A percentile compares a stretch with the other conserved stretches of the same genome.
Evolutionary conservation across 1,140 invertebrate genomes (phyloP).

Genomic region (Euura saliciscinereae): DNA sequence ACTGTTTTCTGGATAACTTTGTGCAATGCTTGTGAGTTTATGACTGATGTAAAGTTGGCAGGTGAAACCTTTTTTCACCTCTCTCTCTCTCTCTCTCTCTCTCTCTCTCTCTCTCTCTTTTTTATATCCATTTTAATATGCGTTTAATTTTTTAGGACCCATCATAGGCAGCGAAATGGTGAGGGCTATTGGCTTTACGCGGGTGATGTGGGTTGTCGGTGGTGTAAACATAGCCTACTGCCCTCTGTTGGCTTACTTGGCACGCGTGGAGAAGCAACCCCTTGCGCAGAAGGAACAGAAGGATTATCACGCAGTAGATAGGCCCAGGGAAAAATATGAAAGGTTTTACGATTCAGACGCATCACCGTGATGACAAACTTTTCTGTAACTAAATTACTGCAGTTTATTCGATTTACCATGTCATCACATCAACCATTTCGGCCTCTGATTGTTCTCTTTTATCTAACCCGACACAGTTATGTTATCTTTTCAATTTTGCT

Average conservation of each 20-base stretch:
- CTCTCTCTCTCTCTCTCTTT: not conserved
- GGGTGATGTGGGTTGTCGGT: constrained; percentile 73
- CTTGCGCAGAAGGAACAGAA: constrained; percentile 30
- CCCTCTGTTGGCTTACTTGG: constrained; percentile 61
- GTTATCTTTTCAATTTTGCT: too few species aligned
- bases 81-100: not conserved
- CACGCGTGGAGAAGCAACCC: constrained; percentile 34
- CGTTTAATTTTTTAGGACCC: constrained; percentile 63
- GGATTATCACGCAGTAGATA: constrained; percentile 44
- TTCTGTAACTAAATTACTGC: too few species aligned
- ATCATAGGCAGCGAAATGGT: constrained; percentile 74
- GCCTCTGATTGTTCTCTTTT: too few species aligned
- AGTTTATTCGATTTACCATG: too few species aligned
- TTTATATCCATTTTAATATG: not conserved
- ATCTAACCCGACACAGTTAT: too few species aligned
- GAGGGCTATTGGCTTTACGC: constrained; percentile 72
- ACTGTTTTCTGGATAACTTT: not conserved
- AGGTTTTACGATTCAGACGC: constrained; percentile 52
- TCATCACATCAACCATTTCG: too few species aligned
- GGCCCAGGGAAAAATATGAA: constrained; percentile 33
- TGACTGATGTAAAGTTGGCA: not conserved
- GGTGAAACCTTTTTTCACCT: not conserved
- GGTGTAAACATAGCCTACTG: constrained; percentile 73
- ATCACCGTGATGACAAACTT: constrained; percentile 36
- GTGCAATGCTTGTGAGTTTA: not conserved